A percentile compares a stretch with the other conserved stretches of the same genome.
phyloP scores from a whole-genome alignment of 2,888 invertebrate genomes.

The Neoascia interrupta region DNA sequence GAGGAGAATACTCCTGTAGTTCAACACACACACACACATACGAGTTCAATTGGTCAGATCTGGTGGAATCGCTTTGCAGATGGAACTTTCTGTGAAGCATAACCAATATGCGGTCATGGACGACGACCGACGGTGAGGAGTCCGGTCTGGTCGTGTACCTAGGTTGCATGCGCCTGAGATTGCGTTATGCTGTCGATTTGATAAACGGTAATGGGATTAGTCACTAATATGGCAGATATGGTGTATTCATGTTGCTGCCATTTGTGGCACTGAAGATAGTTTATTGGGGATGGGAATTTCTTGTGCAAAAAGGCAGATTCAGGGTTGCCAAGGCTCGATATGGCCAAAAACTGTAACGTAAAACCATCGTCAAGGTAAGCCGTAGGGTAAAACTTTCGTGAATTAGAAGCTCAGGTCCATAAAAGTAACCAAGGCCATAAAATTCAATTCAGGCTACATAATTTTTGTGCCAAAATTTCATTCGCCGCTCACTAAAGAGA shows the following conservation, averaged over 20 bases:
- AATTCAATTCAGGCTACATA: too few relatives aligned
- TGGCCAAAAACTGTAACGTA: too few relatives aligned
- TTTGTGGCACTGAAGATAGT: conserved; percentile 45
- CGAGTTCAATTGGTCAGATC: conserved; percentile 63
- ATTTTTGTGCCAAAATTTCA: too few relatives aligned
- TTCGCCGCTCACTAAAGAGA: too few relatives aligned
- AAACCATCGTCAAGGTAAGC: too few relatives aligned
- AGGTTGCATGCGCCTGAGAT: conserved; percentile 26
- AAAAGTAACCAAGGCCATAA: too few relatives aligned
- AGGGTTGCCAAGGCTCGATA: conserved; percentile 48
- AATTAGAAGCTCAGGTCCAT: too few relatives aligned
- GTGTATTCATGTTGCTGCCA: conserved; percentile 59
- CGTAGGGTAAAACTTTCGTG: too few relatives aligned
- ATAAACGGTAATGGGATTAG: conserved; percentile 69
- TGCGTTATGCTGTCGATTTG: conserved; percentile 66
- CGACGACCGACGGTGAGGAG: background rate
- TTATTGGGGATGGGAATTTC: conserved; percentile 22
- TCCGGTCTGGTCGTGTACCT: background rate
- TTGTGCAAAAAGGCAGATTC: background rate
- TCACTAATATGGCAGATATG: conserved; percentile 66
- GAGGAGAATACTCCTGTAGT: background rate
- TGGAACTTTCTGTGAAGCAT: conserved; percentile 46
- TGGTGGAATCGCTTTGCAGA: conserved; percentile 52
- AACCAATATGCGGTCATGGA: background rate
- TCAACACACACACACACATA: background rate